phyloP scores from a whole-genome alignment of 1,140 invertebrate genomes.

The Littorina saxatilis region DNA sequence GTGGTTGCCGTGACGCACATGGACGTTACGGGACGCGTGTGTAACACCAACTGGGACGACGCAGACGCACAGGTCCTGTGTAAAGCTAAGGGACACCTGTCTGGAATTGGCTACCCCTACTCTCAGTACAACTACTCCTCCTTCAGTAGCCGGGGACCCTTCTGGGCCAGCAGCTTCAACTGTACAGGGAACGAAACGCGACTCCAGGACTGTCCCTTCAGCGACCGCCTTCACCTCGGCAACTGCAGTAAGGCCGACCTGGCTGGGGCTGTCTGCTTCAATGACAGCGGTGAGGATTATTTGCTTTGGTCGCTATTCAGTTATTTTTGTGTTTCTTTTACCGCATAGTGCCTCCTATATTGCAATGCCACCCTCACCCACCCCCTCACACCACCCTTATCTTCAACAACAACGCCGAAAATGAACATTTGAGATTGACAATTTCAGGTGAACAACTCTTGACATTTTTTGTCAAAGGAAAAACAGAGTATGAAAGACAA shows the following conservation, averaged over 20 bases:
- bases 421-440: too few relatives aligned
- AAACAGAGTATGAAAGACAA: too few relatives aligned
- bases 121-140: conserved; percentile 42
- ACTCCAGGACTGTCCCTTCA: conserved; percentile 56
- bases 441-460: too few relatives aligned
- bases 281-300: conserved; percentile 55
- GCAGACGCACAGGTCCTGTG: conserved; percentile 62
- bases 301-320: too few relatives aligned
- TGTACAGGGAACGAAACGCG: conserved; percentile 62
- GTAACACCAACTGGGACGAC: conserved; percentile 64
- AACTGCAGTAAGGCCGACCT: conserved; percentile 61
- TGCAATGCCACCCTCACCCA: too few relatives aligned
- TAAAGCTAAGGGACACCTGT: conserved; percentile 46
- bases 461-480: too few relatives aligned
- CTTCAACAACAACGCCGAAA: too few relatives aligned
- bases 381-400: too few relatives aligned
- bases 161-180: conserved; percentile 65
- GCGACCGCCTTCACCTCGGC: conserved; percentile 52
- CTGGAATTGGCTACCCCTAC: conserved; percentile 61
- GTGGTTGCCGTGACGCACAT: conserved; percentile 58
- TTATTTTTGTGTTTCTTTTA: too few relatives aligned
- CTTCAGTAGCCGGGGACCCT: conserved; percentile 55
- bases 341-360: too few relatives aligned
- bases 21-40: conserved; percentile 58
- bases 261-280: conserved; percentile 65